These are phyloP conservation scores for Aleiodes testaceus DNA, from an alignment of 2,888 invertebrate species.

Conservation along the genomic window DNA sequence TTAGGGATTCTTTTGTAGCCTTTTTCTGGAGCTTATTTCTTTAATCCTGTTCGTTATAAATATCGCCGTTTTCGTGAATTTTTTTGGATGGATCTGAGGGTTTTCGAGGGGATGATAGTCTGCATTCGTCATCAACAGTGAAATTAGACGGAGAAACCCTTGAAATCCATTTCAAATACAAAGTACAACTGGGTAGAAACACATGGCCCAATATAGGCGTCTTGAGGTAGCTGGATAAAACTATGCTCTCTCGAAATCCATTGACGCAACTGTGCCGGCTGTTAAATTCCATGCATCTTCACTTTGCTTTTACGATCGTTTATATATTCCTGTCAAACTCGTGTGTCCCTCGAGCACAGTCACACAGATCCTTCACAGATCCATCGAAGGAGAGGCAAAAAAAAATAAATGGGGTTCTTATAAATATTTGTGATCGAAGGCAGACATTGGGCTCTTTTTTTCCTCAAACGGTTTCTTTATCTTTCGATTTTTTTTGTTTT, in stretches of 20 bases:
- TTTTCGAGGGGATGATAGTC: conserved; percentile 5
- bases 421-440: conserved; percentile 29
- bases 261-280: conserved; percentile 12
- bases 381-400: not conserved
- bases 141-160: conserved; percentile 3
- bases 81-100: too few relatives aligned
- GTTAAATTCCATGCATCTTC: conserved; percentile 17
- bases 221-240: conserved; percentile 4
- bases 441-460: conserved; percentile 12
- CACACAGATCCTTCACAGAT: conserved; percentile 11
- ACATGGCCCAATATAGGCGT: conserved; percentile 16
- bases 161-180: conserved; percentile 11
- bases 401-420: not conserved
- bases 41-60: conserved; percentile 71
- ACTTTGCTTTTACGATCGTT: conserved; percentile 23
- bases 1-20: conserved; percentile 59
- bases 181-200: conserved; percentile 10
- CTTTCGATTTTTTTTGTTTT: not conserved
- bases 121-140: not conserved
- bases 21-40: conserved; percentile 70
- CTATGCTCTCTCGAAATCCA: conserved; percentile 3
- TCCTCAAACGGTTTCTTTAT: not conserved
- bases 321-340: conserved; percentile 20
- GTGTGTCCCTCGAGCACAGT: not conserved
- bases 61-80: conserved; percentile 50